Evolutionary conservation across 2,888 invertebrate genomes (phyloP).

Genomic region (Spialia ferax): DNA sequence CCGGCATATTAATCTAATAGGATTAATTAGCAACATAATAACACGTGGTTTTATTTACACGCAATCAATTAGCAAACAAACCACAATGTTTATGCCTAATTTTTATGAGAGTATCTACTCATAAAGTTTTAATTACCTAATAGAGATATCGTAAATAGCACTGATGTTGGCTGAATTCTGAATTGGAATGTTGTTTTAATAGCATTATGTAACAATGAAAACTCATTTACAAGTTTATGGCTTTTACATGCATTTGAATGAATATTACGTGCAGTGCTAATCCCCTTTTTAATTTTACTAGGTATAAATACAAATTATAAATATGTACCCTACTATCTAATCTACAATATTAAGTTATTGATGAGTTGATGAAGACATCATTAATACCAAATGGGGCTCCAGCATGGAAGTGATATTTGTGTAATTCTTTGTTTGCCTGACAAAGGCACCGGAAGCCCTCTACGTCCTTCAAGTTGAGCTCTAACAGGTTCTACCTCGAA

Average conservation of each 20-base stretch:
- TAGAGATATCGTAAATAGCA: not conserved
- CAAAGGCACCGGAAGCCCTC: conserved; percentile 13
- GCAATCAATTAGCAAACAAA: not conserved
- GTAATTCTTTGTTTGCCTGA: not conserved
- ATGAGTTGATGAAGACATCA: not conserved
- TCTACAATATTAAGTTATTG: not conserved
- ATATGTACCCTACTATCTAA: too few relatives aligned
- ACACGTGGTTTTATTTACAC: not conserved
- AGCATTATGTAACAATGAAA: not conserved
- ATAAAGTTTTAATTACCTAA: not conserved
- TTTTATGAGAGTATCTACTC: not conserved
- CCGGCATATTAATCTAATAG: not conserved
- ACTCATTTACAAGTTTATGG: not conserved
- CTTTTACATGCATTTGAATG: not conserved
- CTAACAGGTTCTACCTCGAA: conserved; percentile 24
- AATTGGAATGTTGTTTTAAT: not conserved
- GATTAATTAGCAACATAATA: conserved; percentile 6
- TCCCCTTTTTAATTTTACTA: too few relatives aligned
- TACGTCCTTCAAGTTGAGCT: conserved; percentile 22
- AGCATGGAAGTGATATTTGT: conserved; percentile 5
- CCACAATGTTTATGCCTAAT: not conserved
- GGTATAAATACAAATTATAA: too few relatives aligned
- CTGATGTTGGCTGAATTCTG: too few relatives aligned
- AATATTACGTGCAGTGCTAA: too few relatives aligned
- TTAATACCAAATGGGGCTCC: not conserved